phyloP scores from a whole-genome alignment of 2,888 invertebrate species.

The Minunthozetes semirufus region DNA sequence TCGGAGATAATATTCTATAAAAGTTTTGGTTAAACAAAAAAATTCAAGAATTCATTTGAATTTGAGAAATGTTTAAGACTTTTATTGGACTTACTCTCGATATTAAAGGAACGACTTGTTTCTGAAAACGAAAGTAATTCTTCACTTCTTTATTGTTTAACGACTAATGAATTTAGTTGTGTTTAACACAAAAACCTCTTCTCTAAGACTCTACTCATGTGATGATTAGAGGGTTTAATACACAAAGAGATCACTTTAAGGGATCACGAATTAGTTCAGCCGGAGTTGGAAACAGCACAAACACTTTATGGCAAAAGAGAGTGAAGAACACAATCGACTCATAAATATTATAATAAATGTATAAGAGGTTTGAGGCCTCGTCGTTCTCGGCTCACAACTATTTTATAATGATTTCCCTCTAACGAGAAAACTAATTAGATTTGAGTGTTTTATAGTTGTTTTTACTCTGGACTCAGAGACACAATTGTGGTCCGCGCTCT shows the following conservation, averaged over 20 bases:
- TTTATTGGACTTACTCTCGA: too few relatives aligned
- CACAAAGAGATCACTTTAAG: slow-evolving; percentile 9
- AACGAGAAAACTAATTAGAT: background rate
- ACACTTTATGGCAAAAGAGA: too few relatives aligned
- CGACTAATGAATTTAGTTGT: background rate
- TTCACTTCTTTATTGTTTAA: background rate
- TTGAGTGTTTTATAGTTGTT: too few relatives aligned
- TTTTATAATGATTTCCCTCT: background rate
- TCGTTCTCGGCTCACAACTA: background rate
- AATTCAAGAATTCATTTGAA: background rate
- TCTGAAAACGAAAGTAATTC: background rate
- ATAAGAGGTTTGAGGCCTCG: background rate
- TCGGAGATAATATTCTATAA: background rate
- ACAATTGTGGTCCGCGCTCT: too few relatives aligned
- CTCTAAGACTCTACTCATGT: background rate
- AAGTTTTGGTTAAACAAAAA: background rate
- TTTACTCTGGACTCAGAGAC: too few relatives aligned
- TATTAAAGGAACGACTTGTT: too few relatives aligned
- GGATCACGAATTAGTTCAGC: slow-evolving; percentile 25
- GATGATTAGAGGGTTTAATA: background rate
- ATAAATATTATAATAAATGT: background rate
- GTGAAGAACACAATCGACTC: background rate
- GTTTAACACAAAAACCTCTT: slow-evolving; percentile 6
- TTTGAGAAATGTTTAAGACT: background rate
- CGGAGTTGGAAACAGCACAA: background rate